These are phyloP conservation scores for Stratiomys singularior DNA, from an alignment of 2,888 invertebrate species.

Conservation along the genomic window DNA sequence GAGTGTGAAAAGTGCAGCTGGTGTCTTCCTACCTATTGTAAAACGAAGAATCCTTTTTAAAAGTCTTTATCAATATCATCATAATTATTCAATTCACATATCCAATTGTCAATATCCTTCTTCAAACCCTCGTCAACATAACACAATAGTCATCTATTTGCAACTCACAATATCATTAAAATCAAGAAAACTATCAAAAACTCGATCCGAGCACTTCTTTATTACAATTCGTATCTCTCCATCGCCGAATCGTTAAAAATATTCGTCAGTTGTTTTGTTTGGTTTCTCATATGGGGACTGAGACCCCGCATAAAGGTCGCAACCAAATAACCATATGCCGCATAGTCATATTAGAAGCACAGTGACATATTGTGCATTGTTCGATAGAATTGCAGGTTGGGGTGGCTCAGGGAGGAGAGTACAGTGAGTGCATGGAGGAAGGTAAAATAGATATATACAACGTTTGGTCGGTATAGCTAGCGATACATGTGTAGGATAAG, in stretches of 20 bases:
- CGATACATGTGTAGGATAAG: too few species aligned
- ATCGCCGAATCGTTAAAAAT: background rate
- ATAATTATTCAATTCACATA: background rate
- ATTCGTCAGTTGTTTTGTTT: background rate
- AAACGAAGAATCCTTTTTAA: background rate
- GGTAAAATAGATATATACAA: background rate
- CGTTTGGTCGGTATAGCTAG: too few species aligned
- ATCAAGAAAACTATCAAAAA: conserved; percentile 1
- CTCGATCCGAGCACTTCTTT: background rate
- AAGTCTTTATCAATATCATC: conserved; percentile 6
- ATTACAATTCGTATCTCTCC: background rate
- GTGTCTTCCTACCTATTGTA: too few species aligned
- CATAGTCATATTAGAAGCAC: background rate
- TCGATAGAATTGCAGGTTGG: background rate
- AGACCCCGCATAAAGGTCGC: background rate
- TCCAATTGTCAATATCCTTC: conserved; percentile 6
- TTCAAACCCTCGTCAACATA: conserved; percentile 21
- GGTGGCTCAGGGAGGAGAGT: background rate
- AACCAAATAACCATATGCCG: conserved; percentile 32
- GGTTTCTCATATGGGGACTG: background rate
- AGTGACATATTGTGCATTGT: conserved; percentile 17
- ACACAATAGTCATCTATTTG: background rate
- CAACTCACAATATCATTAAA: conserved; percentile 3
- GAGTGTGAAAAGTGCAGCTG: too few species aligned
- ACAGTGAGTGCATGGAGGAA: background rate